Evolutionary conservation across 23 tunicate species (phyloP), one percentile per base, ranked within the genome.

Genomic region (Trididemnum miniatum): DNA sequence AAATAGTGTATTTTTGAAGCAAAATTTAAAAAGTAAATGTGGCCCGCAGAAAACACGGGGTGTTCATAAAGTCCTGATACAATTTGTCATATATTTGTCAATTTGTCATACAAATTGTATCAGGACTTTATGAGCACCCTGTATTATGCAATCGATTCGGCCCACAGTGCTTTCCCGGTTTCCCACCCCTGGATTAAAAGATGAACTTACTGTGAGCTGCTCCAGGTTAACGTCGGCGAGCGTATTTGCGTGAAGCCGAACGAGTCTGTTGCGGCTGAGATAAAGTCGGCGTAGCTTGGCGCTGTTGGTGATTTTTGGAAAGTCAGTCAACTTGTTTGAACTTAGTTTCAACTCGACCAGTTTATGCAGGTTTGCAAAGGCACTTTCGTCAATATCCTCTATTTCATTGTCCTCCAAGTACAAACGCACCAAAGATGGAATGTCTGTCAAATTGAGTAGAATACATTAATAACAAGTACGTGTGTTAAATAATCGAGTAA

Each of bases 311-410:
- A 91, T 72, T 7, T 78, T 81, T 67, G 97, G 97, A 31, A 91
- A 81, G 66, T 50, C 24, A 0, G 63, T 26, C 57, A 92, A 63
- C 51, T 59, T 50, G 82, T 92, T 92, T 63, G 44, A 49, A 54
- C 89, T 57, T 0, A 92, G 79, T 24, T 82, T 92, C 49, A 92
- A 54, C 76, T 92, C 97, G 54, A 87, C 71, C 49, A 92, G 49
- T 36, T 83, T 83, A 38, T 51, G 69, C 78, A 92, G 34, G 81
- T 82, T 86, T 25, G 29, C n/a, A 62, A 91, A 75, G 5, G 88
- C 88, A 0, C 40, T 65, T 9, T 28, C 52, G 2, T 82, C 88
- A 35, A 91, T 82, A 0, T 30, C 27, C 26, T 33, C 35, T 2
- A 91, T 86, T 59, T 38, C 39, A 51, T 91, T 91, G 63, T 82